Percentiles rank a stretch among this genome's conserved stretches.
These are phyloP conservation scores for Rhodophaea formosa DNA, from an alignment of 2,888 invertebrate species.

Conservation along the genomic window DNA sequence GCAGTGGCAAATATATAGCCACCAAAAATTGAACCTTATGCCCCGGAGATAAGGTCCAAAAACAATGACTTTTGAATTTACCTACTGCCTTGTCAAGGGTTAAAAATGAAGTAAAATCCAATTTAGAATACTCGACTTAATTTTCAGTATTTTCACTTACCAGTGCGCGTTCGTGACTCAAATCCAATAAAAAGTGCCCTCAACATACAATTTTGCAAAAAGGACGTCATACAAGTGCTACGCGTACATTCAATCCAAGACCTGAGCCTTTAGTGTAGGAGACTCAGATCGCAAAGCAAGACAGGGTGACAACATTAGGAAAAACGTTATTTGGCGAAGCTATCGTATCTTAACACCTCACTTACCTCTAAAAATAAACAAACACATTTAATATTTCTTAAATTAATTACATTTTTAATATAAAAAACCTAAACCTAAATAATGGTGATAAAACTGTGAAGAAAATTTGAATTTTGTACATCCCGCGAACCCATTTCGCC, in stretches of 20 bases:
- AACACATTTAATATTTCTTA: neutral
- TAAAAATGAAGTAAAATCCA: no score
- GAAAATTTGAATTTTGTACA: slow-evolving; percentile 8
- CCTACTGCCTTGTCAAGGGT: no score
- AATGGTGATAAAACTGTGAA: neutral
- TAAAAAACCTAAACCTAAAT: slow-evolving; percentile 5
- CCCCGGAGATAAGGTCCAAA: no score
- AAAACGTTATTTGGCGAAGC: slow-evolving; percentile 45
- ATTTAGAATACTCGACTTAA: no score
- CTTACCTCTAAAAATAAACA: slow-evolving; percentile 40
- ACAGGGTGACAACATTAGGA: slow-evolving; percentile 58
- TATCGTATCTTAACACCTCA: slow-evolving; percentile 34
- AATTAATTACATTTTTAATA: slow-evolving; percentile 4
- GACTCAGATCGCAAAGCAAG: slow-evolving; percentile 39
- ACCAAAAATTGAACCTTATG: no score
- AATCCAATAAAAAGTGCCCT: slow-evolving; percentile 2
- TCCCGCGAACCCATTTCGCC: slow-evolving; percentile 23
- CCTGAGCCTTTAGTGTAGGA: neutral
- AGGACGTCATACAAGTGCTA: slow-evolving; percentile 4
- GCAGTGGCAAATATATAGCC: no score
- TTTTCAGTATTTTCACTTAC: neutral
- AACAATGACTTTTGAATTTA: no score
- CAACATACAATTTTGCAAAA: neutral
- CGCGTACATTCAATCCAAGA: neutral
- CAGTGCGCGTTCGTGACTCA: neutral